Evolutionary conservation across 2,888 invertebrate genomes (phyloP).

Genomic region (Exocentrus adspersus): DNA sequence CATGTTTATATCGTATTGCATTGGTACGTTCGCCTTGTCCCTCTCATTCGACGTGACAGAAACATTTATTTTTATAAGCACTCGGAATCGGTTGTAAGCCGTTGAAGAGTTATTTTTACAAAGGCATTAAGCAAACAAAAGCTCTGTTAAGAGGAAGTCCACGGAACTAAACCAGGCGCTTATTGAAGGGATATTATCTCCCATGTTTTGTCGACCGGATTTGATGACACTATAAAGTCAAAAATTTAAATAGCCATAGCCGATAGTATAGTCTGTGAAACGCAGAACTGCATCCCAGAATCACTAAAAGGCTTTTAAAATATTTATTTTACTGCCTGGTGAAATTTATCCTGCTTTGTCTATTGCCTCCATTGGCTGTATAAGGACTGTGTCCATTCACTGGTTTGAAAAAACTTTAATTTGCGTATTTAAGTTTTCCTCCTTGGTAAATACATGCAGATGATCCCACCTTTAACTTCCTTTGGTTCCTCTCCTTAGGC

Average conservation of each 20-base stretch:
- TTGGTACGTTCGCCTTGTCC: slow-evolving; percentile 8
- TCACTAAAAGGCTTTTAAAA: background rate
- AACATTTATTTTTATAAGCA: slow-evolving; percentile 21
- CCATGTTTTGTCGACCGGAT: background rate
- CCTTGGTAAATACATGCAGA: too few relatives aligned
- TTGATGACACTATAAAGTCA: background rate
- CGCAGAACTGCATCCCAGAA: background rate
- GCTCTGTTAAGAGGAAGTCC: slow-evolving; percentile 1
- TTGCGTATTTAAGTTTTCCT: too few relatives aligned
- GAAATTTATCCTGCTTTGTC: too few relatives aligned
- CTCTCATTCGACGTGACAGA: slow-evolving; percentile 6
- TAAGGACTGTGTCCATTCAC: too few relatives aligned
- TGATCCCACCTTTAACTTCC: background rate
- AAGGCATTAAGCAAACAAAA: slow-evolving; percentile 6
- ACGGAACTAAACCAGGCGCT: slow-evolving; percentile 5
- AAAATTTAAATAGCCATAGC: background rate
- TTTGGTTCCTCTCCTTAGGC: background rate
- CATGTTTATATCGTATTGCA: slow-evolving; percentile 7
- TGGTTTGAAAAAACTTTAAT: too few relatives aligned
- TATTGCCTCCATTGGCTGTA: background rate
- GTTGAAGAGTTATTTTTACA: slow-evolving; percentile 15
- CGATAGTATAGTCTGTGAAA: background rate
- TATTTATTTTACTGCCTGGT: too few relatives aligned
- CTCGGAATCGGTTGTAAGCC: slow-evolving; percentile 1
- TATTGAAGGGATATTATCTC: background rate